Evolutionary conservation across 1,140 invertebrate genomes (phyloP), one percentile per base, ranked within the genome.

Genomic region (Euwallacea fornicatus): DNA sequence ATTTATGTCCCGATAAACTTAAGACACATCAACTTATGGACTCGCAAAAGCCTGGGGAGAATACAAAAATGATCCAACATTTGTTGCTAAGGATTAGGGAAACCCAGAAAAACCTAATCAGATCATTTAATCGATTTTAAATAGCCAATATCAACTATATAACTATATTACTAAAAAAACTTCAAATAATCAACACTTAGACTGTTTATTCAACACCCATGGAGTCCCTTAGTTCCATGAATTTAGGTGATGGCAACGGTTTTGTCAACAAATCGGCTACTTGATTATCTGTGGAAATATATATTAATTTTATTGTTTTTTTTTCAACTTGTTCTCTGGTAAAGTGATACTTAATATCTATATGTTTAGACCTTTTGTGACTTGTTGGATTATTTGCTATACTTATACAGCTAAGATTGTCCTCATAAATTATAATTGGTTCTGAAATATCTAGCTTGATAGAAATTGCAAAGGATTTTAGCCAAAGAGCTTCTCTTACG

Each of bases 211-310:
- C 21, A 33, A 33, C 21, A 33, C 21, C 21, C 21, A 33, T 33
- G 21, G 21, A 33, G 21, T 33, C 21, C 21, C 21, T 33, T 33
- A 33, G 21, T 4, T 33, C 4, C 21, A 33, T 33, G 21, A 33
- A 33, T 33, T 33, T 33, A 33, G 21, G 21, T 33, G 21, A 33
- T 33, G 21, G 21, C 21, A 33, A 33, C 21, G 21, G 4, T 73
- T 79, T 79, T 15, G 75, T 78, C 7, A 79, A 71, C 1, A 75
- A 54, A 66, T 78, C 77, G 2, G 78, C 78, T 46, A 66, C 46
- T 62, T 79, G 76, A 4, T 78, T 47, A 75, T 47, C 68, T 42
- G 74, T 74, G 21, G 71, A 53, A 50, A 79, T 71, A 71, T 77
- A 77, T 61, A 61, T 59, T 42, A 78, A 21, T 11, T 69, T 56